These are phyloP conservation scores for Cyprinodon variegatus DNA, from an alignment of 2,113 vertebrate species.

Conservation along the genomic window DNA sequence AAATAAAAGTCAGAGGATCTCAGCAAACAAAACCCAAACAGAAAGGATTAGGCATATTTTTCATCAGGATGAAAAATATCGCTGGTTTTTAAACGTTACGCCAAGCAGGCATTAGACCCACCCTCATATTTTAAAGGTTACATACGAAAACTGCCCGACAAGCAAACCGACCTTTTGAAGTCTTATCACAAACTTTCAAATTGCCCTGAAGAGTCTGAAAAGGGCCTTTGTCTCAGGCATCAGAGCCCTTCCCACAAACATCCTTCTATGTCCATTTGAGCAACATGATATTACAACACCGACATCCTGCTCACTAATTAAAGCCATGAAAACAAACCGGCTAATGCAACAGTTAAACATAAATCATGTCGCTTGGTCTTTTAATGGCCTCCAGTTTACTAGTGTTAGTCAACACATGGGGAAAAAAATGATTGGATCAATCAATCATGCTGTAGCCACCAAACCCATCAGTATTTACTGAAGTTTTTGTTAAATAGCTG, in stretches of 20 bases:
- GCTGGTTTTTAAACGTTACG: background rate
- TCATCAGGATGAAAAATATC: background rate
- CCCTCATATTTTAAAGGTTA: conserved; percentile 3
- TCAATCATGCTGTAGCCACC: conserved; percentile 32
- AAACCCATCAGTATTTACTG: conserved; percentile 4
- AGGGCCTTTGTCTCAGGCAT: conserved; percentile 45
- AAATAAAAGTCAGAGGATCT: conserved; percentile 8
- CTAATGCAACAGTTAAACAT: conserved; percentile 19
- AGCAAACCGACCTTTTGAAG: conserved; percentile 18
- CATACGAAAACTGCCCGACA: conserved; percentile 30
- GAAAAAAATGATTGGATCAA: conserved; percentile 3
- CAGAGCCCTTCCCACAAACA: conserved; percentile 11
- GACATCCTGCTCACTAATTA: conserved; percentile 28
- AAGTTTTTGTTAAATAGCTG: background rate
- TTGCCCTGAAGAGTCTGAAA: conserved; percentile 38
- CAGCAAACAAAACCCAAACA: background rate
- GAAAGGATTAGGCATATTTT: background rate
- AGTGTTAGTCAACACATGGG: conserved; percentile 20
- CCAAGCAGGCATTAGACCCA: background rate
- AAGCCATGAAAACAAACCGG: conserved; percentile 7
- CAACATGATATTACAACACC: conserved; percentile 25
- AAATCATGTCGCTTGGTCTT: conserved; percentile 24
- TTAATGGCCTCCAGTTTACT: conserved; percentile 2
- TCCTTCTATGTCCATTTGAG: conserved; percentile 42
- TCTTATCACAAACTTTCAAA: conserved; percentile 34